Conservation (phyloP, 2,797 vertebrate species). For the Argya squamiceps region DNA sequence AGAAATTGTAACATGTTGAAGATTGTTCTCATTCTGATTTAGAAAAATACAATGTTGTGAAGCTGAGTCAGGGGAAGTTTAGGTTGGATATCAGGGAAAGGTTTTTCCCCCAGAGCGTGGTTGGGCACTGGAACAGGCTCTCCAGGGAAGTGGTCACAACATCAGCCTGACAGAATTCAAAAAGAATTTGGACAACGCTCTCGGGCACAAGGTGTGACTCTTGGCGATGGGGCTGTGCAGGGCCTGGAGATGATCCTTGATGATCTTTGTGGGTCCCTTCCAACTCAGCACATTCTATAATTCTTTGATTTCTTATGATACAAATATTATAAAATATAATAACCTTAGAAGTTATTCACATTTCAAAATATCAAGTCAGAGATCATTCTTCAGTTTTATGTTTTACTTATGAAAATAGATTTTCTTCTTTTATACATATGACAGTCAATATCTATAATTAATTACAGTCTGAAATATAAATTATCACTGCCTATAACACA, state of each 20-base stretch:
- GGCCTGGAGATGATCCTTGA: accelerated
- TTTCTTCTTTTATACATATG: not conserved
- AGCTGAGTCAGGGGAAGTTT: not conserved
- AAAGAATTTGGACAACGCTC: accelerated
- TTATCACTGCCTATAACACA: not conserved
- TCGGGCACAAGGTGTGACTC: accelerated
- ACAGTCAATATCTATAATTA: not conserved
- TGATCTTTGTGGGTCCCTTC: not conserved
- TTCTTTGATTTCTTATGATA: not conserved
- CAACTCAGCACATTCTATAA: not conserved
- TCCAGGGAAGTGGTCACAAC: not conserved
- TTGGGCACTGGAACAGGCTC: not conserved
- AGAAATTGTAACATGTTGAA: not conserved
- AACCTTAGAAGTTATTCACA: not conserved
- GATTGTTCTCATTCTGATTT: not conserved
- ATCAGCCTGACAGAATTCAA: not conserved
- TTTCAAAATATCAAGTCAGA: not conserved
- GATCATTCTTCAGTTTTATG: not conserved
- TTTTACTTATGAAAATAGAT: not conserved
- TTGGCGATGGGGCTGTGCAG: not conserved
- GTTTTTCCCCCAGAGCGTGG: not conserved
- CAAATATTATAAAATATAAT: not conserved
- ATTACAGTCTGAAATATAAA: not conserved
- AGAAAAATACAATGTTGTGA: not conserved
- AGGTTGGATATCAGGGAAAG: not conserved